phyloP scores from a whole-genome alignment of 1,140 invertebrate species.

The Brachionus asplanchnoidis region DNA sequence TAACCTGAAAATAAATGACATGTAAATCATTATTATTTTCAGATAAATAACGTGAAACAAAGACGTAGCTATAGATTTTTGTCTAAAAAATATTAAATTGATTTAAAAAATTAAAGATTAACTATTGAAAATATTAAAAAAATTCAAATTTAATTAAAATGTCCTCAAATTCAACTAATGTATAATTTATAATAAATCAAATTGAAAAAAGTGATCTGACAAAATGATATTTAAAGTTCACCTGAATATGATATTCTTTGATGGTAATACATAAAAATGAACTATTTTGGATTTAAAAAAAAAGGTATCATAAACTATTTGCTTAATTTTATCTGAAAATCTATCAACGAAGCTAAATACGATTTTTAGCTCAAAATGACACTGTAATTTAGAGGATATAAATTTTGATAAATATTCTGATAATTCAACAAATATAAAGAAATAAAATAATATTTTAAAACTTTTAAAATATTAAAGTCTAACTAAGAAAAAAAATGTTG shows the following conservation, averaged over 20 bases:
- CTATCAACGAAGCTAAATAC: not conserved
- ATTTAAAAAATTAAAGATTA: no score
- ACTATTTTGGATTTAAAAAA: not conserved
- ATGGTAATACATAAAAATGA: not conserved
- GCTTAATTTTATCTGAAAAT: not conserved
- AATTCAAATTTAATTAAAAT: no score
- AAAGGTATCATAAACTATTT: not conserved
- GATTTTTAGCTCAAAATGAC: not conserved
- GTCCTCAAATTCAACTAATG: no score
- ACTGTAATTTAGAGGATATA: not conserved
- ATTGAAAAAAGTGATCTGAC: not conserved
- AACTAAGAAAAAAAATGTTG: not conserved
- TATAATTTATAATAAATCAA: no score
- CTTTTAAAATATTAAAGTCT: not conserved
- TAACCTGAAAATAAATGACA: no score
- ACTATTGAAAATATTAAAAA: no score
- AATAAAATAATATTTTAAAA: not conserved
- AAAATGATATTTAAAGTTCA: not conserved
- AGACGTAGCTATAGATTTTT: no score
- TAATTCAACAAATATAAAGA: not conserved
- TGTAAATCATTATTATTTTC: no score
- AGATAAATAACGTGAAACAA: no score
- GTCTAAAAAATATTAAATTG: no score
- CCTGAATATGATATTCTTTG: not conserved
- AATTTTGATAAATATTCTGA: not conserved